phyloP scores from a whole-genome alignment of 2,113 vertebrate genomes.

The Hiodon alosoides region DNA sequence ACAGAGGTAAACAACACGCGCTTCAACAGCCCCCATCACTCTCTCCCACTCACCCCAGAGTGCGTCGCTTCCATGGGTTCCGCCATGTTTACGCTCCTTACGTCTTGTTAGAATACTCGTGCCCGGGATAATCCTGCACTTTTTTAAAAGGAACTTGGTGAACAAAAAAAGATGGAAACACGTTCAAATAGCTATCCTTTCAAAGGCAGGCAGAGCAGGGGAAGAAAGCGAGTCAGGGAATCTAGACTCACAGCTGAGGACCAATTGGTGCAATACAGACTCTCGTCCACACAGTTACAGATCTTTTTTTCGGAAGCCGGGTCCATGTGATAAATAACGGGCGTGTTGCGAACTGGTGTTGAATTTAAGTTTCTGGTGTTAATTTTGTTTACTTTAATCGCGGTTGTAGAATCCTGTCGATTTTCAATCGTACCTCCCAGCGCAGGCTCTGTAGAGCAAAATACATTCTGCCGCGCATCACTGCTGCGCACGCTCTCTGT shows the following conservation, averaged over 20 bases:
- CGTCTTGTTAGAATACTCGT: not conserved
- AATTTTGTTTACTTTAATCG: constrained; percentile 8
- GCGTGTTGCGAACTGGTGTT: not conserved
- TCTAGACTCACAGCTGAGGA: not conserved
- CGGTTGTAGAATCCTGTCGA: not conserved
- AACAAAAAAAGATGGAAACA: constrained; percentile 5
- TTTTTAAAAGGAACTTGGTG: not conserved
- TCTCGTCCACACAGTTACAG: constrained; percentile 2
- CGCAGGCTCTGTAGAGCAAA: not conserved
- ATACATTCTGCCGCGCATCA: constrained; percentile 6
- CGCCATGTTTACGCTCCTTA: constrained; percentile 24
- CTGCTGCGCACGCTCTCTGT: constrained; percentile 18
- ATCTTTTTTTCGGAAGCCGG: not conserved
- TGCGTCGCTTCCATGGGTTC: constrained; percentile 15
- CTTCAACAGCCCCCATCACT: not conserved
- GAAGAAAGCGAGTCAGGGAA: not conserved
- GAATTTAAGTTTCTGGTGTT: not conserved
- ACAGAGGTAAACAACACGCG: not conserved
- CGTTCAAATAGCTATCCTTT: not conserved
- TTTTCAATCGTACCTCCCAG: not conserved
- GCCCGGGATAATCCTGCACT: not conserved
- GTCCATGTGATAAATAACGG: not conserved
- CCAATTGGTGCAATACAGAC: constrained; percentile 8
- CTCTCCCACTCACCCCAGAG: constrained; percentile 14
- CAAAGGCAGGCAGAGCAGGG: not conserved